These are phyloP conservation scores for Sitta europaea DNA, from an alignment of 2,113 vertebrate species.

Conservation along the genomic window DNA sequence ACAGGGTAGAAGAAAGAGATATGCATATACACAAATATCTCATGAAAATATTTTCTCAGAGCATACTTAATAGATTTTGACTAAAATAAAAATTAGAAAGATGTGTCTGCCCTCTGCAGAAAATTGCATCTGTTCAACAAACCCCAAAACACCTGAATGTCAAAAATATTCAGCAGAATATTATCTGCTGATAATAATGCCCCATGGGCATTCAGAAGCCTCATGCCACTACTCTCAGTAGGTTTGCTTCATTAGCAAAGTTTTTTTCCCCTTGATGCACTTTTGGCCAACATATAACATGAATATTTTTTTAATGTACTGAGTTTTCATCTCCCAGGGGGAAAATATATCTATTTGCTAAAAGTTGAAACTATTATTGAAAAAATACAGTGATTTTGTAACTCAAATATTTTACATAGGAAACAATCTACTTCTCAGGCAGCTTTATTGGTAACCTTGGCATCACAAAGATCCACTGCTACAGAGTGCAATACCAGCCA, in stretches of 20 bases:
- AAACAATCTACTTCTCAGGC: not conserved
- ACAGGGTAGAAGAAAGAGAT: not conserved
- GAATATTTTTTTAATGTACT: not conserved
- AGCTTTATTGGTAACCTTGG: not conserved
- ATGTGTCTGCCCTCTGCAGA: not conserved
- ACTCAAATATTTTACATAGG: not conserved
- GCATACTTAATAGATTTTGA: not conserved
- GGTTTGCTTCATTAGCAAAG: constrained; percentile 40
- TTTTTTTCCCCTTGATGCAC: constrained; percentile 37
- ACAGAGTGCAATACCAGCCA: not conserved
- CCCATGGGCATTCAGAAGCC: constrained; percentile 6
- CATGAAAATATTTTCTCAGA: not conserved
- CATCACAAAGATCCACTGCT: not conserved
- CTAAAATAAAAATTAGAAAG: not conserved
- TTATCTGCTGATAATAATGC: constrained; percentile 31
- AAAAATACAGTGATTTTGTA: not conserved
- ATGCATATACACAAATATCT: not conserved
- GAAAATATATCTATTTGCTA: not conserved
- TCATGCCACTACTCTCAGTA: constrained; percentile 11
- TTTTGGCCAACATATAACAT: constrained; percentile 3
- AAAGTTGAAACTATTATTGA: not conserved
- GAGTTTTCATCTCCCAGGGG: not conserved
- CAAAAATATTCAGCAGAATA: constrained; percentile 11
- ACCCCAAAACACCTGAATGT: constrained; percentile 22
- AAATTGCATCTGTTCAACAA: not conserved